Evolutionary conservation across 2,888 invertebrate species (phyloP).

Genomic region (Leptinotarsa peninsularis): DNA sequence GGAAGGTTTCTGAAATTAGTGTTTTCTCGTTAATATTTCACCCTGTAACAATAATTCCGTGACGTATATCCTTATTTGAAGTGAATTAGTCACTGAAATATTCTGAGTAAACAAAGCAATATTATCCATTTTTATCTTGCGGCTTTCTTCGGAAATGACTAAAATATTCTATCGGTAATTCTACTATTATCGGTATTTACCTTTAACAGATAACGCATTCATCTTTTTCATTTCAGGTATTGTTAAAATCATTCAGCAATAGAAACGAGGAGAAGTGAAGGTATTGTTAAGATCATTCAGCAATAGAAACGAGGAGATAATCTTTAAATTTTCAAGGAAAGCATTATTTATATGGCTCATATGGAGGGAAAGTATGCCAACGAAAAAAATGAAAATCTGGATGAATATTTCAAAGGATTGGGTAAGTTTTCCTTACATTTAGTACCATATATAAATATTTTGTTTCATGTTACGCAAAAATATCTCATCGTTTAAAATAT

Average conservation of each 20-base stretch:
- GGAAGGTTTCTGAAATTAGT: no score
- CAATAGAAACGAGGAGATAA: neutral
- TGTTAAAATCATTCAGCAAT: neutral
- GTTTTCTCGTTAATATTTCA: no score
- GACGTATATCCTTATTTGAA: no score
- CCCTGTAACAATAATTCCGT: no score
- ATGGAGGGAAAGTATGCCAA: slow-evolving; percentile 74
- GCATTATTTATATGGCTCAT: slow-evolving; percentile 67
- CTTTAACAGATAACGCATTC: neutral
- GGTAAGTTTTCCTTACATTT: slow-evolving; percentile 65
- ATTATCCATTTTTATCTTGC: neutral
- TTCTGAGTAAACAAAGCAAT: neutral
- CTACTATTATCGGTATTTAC: neutral
- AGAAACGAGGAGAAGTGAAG: neutral
- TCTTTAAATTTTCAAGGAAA: neutral
- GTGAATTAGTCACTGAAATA: neutral
- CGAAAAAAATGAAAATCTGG: slow-evolving; percentile 75
- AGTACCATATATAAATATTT: neutral
- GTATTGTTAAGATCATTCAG: no score
- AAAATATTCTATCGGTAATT: neutral
- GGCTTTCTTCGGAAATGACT: neutral
- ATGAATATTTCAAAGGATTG: slow-evolving; percentile 73
- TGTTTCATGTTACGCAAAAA: no score
- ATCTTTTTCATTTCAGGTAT: neutral
- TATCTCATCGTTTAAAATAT: no score